phyloP scores from a whole-genome alignment of 2,113 vertebrate species.

The Cochlearius cochlearius region DNA sequence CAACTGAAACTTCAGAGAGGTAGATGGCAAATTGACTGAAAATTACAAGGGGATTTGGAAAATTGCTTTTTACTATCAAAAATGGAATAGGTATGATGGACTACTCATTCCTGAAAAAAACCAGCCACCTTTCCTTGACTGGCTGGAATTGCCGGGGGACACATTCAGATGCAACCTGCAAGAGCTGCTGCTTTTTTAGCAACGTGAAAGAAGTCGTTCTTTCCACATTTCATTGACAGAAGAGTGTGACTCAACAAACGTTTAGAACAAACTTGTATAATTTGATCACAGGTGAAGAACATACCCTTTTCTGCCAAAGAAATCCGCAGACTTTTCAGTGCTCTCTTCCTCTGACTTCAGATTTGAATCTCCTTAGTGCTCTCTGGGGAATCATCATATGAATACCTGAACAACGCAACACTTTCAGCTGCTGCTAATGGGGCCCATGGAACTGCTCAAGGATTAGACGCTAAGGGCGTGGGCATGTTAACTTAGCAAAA shows the following conservation, averaged over 20 bases:
- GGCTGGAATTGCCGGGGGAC: not conserved
- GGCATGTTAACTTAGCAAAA: not conserved
- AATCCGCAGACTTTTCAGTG: not conserved
- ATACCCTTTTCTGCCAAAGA: not conserved
- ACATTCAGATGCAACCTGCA: not conserved
- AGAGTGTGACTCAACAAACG: not conserved
- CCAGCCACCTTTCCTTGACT: not conserved
- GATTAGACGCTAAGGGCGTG: not conserved
- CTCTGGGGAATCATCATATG: not conserved
- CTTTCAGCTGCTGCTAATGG: not conserved
- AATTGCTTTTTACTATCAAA: not conserved
- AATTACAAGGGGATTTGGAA: not conserved
- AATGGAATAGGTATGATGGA: not conserved
- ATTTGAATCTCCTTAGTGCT: not conserved
- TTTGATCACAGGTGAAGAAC: not conserved
- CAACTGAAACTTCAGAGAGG: not conserved
- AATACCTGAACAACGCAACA: not conserved
- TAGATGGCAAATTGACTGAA: not conserved
- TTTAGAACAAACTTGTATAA: not conserved
- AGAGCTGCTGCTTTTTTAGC: not conserved
- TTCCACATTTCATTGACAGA: not conserved
- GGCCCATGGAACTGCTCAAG: not conserved
- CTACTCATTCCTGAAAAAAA: not conserved
- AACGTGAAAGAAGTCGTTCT: not conserved
- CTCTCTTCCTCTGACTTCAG: not conserved